These are phyloP conservation scores for Idaea dimidiata DNA, from an alignment of 2,888 invertebrate species.

Conservation along the genomic window DNA sequence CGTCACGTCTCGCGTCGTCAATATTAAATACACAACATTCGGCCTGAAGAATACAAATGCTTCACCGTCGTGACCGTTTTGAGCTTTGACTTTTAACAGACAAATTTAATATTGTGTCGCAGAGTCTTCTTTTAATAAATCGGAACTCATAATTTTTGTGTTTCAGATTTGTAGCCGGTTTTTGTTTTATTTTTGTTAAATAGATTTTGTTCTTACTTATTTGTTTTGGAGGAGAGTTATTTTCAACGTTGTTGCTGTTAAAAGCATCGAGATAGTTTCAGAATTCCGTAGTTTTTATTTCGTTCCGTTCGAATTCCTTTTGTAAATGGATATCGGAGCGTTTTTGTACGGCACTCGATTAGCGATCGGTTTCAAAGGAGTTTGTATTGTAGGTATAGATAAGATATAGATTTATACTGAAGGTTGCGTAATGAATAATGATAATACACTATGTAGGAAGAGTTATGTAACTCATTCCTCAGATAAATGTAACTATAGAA, in stretches of 20 bases:
- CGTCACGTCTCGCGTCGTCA: background rate
- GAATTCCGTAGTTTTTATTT: conserved; percentile 29
- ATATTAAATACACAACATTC: background rate
- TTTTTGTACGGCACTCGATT: conserved; percentile 22
- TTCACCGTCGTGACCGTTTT: background rate
- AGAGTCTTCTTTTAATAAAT: conserved; percentile 35
- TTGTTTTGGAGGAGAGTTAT: background rate
- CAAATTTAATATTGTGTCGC: conserved; percentile 33
- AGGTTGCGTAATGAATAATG: too few relatives aligned
- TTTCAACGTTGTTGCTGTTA: conserved; percentile 27
- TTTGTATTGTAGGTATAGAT: too few relatives aligned
- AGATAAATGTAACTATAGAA: too few relatives aligned
- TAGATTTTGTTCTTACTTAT: background rate
- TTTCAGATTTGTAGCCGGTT: conserved; percentile 63
- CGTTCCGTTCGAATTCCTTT: conserved; percentile 30
- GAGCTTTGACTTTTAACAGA: conserved; percentile 3
- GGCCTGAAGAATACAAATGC: background rate
- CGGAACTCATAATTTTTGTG: conserved; percentile 61
- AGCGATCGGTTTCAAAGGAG: conserved; percentile 2
- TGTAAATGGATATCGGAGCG: conserved; percentile 48
- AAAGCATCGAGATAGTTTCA: conserved; percentile 32
- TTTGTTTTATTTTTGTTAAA: background rate
- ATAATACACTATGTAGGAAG: too few relatives aligned
- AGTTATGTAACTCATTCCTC: too few relatives aligned
- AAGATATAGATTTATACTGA: too few relatives aligned